Conservation (phyloP, 2,113 vertebrate genomes). For the Myotis davidii region DNA sequence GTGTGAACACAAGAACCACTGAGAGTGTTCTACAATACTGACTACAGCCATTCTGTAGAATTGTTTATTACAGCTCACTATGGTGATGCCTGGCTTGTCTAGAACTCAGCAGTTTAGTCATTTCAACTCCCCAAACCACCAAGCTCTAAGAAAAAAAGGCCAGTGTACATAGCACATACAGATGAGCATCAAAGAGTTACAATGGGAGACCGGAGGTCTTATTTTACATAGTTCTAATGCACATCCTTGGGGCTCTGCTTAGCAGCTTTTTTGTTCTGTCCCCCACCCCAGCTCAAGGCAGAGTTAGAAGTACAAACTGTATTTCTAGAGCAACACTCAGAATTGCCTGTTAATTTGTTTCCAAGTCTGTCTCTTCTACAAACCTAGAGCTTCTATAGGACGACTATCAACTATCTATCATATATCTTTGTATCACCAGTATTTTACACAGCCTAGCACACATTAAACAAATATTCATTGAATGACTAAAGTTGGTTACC, state of each 20-base stretch:
- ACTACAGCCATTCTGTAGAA: neutral
- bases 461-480: neutral
- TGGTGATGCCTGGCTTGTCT: neutral
- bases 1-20: neutral
- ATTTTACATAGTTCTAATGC: neutral
- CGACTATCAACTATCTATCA: neutral
- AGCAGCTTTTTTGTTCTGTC: neutral
- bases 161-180: neutral
- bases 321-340: neutral
- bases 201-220: neutral
- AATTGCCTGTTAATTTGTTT: neutral
- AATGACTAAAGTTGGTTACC: neutral
- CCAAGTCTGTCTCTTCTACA: neutral
- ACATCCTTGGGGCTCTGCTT: neutral
- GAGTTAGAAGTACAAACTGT: neutral
- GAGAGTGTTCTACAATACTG: neutral
- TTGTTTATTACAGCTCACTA: neutral
- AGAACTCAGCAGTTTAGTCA: neutral
- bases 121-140: neutral
- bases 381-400: neutral
- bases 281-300: neutral
- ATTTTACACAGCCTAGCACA: neutral
- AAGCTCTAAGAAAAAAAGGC: neutral
- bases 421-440: neutral
- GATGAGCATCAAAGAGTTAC: neutral